Evolutionary conservation across 2,888 invertebrate species (phyloP).

Genomic region (Steinernema scapterisci): DNA sequence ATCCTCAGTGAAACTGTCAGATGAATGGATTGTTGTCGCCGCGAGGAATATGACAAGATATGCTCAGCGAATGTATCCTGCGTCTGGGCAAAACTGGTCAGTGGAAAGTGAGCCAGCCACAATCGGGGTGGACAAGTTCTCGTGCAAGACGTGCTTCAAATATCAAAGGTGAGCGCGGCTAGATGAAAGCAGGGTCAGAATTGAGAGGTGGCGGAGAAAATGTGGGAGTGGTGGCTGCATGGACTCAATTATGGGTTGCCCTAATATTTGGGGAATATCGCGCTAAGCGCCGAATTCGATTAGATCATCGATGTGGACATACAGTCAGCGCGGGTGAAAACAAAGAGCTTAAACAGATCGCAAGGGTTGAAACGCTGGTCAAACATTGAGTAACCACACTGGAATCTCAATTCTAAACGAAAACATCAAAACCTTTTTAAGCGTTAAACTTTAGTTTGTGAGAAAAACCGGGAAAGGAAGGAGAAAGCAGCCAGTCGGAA

Average conservation of each 20-base stretch:
- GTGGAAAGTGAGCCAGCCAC: neutral
- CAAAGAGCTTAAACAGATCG: constrained; percentile 1
- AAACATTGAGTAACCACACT: constrained; percentile 9
- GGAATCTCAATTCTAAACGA: neutral
- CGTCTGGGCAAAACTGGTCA: constrained; percentile 1
- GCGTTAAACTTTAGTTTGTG: too few species aligned
- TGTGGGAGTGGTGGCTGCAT: neutral
- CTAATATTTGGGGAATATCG: neutral
- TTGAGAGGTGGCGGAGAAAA: neutral
- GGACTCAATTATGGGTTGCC: neutral
- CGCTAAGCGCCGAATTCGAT: neutral
- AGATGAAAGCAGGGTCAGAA: too few species aligned
- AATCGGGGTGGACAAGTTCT: neutral
- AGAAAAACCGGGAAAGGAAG: neutral
- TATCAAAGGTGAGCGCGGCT: neutral
- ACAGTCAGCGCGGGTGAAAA: neutral
- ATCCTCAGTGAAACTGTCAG: neutral
- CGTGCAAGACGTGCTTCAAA: neutral
- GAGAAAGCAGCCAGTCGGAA: neutral
- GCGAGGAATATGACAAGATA: neutral
- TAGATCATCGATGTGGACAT: neutral
- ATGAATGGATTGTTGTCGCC: neutral
- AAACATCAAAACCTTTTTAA: neutral
- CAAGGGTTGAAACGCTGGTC: neutral
- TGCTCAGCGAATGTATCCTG: neutral